These are phyloP conservation scores for Hemicordylus capensis DNA, from an alignment of 2,113 vertebrate species.

Conservation along the genomic window DNA sequence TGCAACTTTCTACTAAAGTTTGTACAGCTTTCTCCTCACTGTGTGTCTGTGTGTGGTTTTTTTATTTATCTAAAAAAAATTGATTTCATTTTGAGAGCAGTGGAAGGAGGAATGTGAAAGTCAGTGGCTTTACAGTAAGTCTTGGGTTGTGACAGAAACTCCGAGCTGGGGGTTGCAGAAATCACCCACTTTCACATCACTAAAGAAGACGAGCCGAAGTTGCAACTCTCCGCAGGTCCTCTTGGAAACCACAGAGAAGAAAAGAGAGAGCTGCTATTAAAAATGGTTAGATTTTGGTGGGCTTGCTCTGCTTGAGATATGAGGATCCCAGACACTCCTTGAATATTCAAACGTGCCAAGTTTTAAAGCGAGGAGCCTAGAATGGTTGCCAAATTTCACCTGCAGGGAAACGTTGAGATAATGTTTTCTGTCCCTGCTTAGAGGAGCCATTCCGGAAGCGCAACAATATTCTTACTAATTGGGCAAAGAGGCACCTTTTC, in stretches of 20 bases:
- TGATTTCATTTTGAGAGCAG: slow-evolving; percentile 72
- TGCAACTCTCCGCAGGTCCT: slow-evolving; percentile 76
- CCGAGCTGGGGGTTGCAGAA: slow-evolving; percentile 69
- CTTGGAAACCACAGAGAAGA: slow-evolving; percentile 79
- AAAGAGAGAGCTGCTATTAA: slow-evolving; percentile 68
- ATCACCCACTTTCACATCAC: slow-evolving; percentile 81
- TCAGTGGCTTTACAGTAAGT: slow-evolving; percentile 77
- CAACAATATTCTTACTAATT: no score
- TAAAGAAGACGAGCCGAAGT: slow-evolving; percentile 76
- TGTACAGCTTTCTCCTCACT: neutral
- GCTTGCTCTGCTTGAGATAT: slow-evolving; percentile 74
- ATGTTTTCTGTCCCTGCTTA: neutral
- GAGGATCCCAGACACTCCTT: slow-evolving; percentile 70
- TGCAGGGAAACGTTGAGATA: neutral
- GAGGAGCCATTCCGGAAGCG: neutral
- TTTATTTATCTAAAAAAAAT: no score
- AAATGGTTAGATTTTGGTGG: no score
- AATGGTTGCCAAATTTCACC: neutral
- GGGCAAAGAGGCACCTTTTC: no score
- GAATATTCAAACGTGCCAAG: slow-evolving; percentile 54
- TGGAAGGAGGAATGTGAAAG: slow-evolving; percentile 65
- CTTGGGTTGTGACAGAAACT: slow-evolving; percentile 75
- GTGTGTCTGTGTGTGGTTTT: no score
- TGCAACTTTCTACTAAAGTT: no score
- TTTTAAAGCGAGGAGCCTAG: no score